Conservation (phyloP, 2,888 invertebrate species). For the Perizoma affinitatum region DNA sequence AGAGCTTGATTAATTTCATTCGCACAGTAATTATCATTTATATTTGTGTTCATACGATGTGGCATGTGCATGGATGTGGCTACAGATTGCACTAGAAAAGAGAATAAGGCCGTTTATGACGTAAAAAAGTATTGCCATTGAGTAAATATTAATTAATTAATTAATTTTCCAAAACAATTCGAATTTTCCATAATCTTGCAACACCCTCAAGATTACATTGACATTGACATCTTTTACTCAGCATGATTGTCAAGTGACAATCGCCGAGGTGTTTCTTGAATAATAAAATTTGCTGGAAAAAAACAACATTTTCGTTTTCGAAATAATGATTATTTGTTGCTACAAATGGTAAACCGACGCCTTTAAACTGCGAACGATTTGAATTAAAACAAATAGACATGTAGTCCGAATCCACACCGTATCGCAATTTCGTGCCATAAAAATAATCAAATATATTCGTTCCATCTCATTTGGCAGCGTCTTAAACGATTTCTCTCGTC, state of each 20-base stretch:
- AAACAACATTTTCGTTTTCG: too few relatives aligned
- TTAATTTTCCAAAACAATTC: slow-evolving; percentile 10
- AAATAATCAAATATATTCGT: slow-evolving; percentile 84
- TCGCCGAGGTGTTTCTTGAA: too few relatives aligned
- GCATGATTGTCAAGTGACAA: too few relatives aligned
- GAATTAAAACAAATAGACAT: slow-evolving; percentile 79
- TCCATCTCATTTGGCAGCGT: slow-evolving; percentile 83
- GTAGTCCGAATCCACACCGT: slow-evolving; percentile 67
- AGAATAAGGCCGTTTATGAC: not conserved
- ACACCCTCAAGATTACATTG: too few relatives aligned
- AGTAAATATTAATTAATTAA: slow-evolving; percentile 13
- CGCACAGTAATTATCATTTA: slow-evolving; percentile 23
- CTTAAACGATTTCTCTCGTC: slow-evolving; percentile 85
- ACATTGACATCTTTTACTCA: too few relatives aligned
- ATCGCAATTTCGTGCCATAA: slow-evolving; percentile 81
- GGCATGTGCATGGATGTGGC: not conserved
- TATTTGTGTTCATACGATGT: slow-evolving; percentile 20
- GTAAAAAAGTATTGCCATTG: not conserved
- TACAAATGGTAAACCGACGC: slow-evolving; percentile 39
- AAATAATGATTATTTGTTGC: slow-evolving; percentile 8
- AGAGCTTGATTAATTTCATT: slow-evolving; percentile 55
- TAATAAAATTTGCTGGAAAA: too few relatives aligned
- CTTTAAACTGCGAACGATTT: slow-evolving; percentile 61
- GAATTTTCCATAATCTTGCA: too few relatives aligned
- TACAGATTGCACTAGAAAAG: not conserved